phyloP scores from a whole-genome alignment of 2,888 invertebrate species.

The Phengaris alcon region DNA sequence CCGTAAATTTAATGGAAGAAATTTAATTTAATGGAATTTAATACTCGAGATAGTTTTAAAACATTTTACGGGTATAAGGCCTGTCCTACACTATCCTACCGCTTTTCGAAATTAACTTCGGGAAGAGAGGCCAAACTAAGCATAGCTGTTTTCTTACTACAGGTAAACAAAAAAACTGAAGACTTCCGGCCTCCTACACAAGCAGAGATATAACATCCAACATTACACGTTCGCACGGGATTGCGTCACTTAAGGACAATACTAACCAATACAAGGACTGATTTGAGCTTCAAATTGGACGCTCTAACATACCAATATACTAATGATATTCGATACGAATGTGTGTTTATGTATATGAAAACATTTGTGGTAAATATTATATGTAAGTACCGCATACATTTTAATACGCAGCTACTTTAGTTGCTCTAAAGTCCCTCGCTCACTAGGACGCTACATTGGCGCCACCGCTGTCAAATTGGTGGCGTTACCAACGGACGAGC shows the following conservation, averaged over 20 bases:
- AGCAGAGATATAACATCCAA: background rate
- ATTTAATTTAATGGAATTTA: too few relatives aligned
- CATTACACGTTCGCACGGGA: background rate
- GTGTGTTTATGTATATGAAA: constrained; percentile 7
- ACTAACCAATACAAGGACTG: constrained; percentile 14
- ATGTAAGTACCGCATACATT: constrained; percentile 2
- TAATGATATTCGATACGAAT: background rate
- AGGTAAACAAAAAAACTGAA: constrained; percentile 31
- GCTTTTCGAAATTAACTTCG: too few relatives aligned
- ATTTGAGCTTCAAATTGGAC: background rate
- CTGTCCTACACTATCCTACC: too few relatives aligned
- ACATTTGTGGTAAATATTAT: constrained; percentile 4
- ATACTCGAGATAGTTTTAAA: too few relatives aligned
- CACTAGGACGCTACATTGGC: background rate
- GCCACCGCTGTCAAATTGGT: background rate
- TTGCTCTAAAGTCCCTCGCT: background rate
- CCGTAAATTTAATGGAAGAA: too few relatives aligned
- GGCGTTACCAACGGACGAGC: too few relatives aligned
- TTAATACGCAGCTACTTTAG: background rate
- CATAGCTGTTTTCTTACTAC: background rate
- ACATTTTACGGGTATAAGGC: too few relatives aligned
- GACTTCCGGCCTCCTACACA: constrained; percentile 25
- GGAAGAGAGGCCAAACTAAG: too few relatives aligned
- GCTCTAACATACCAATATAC: background rate
- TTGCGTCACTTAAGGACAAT: constrained; percentile 7